Base-by-base conservation (phyloP, 2,113 vertebrate species). In the Colossoma macropomum region DNA sequence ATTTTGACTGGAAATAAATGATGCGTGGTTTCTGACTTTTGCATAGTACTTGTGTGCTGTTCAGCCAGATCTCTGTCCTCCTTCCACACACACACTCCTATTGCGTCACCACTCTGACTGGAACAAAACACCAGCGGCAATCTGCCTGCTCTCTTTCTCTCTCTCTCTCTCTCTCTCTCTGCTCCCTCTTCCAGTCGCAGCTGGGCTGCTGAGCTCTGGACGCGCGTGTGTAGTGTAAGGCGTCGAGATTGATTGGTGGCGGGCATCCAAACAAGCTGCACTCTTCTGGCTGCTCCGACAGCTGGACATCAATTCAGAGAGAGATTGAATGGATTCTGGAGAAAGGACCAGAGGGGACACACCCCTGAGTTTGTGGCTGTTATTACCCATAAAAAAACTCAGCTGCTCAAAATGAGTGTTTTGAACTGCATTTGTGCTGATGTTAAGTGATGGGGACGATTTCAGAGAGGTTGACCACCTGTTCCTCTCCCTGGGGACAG, bases 401-500 rank as follows among this genome's bases (percentile, higher is more conserved):
- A 41, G 65, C 28, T 27, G 62, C 76, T 56, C 56, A 69, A 84
- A 81, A 81, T 66, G 63, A 79, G 66, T 30, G 32, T 65, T 79
- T 81, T 75, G 71, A 79, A 16, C 10, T 41, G 56, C 71, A 82
- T 54, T 48, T 79, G 45, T 62, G 19, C 63, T 90, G 88, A 88
- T 91, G 89, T 92, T 91, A 86, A 87, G 86, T 83, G 87, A 86
- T 90, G 79, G 21, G 63, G 74, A 79, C 79, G 79, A 90, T 81
- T 86, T 82, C 90, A 88, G 92, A 92, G 88, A 92, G 92, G 93
- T 94, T 93, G 93, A 94, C 92, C 93, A 93, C 92, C 92, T 95
- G 95, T 87, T 91, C 92, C 89, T 89, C 87, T 93, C 89, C 60
- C 65, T 34, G 90, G 90, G 92, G 87, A 87, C 82, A 91, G 34